Percentiles rank a stretch among this genome's conserved stretches.
phyloP scores from a whole-genome alignment of 2,797 vertebrate species.

The Lagorchestes hirsutus region DNA sequence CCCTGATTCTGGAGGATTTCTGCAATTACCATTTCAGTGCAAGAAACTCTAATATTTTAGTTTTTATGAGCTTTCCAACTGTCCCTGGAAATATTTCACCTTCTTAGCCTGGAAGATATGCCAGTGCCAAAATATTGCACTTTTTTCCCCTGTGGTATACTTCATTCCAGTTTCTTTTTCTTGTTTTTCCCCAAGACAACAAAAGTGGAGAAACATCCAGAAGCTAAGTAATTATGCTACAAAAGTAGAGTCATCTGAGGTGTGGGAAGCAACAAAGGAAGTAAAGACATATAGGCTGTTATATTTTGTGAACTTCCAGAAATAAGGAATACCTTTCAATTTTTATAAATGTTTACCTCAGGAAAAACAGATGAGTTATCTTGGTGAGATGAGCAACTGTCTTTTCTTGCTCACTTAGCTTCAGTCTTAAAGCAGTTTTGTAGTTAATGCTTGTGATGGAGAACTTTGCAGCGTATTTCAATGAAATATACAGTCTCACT shows the following conservation, averaged over 20 bases:
- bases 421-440: slow-evolving; percentile 62
- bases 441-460: slow-evolving; percentile 45
- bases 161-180: not conserved
- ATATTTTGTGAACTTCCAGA: not conserved
- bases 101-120: not conserved
- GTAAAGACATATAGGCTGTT: not conserved
- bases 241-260: not conserved
- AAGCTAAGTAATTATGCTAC: not conserved
- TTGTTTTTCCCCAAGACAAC: not conserved
- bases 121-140: not conserved
- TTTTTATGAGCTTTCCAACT: not conserved
- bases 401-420: slow-evolving; percentile 36
- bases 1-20: not conserved
- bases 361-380: not conserved
- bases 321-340: not conserved
- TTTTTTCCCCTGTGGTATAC: not conserved
- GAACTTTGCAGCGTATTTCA: slow-evolving; percentile 64
- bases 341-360: not conserved
- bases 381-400: not conserved
- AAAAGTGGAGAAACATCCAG: not conserved
- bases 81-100: not conserved
- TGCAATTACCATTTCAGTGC: not conserved
- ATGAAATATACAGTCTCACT: slow-evolving; percentile 53
- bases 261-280: not conserved
- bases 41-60: not conserved